Evolutionary conservation across 1,140 invertebrate genomes (phyloP), one percentile per base, ranked within the genome.

Genomic region (Rhyzopertha dominica): DNA sequence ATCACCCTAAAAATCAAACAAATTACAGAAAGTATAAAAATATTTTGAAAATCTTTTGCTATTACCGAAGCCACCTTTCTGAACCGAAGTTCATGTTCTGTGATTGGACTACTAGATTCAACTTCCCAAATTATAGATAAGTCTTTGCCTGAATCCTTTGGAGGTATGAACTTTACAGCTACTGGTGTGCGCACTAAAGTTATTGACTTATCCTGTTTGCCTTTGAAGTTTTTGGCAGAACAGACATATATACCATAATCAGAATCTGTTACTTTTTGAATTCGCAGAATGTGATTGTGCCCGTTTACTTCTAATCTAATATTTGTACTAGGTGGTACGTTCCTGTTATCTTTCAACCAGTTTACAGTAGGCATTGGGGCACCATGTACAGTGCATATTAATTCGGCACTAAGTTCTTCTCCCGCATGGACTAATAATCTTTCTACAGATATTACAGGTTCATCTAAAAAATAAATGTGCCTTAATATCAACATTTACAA

Each of bases 211-310:
- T 49, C 47, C 3, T 17, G 19, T 8, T 39, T 49, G 12, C 54
- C 54, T n/a, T 43, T 17, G 5, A 22, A 13, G 34, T 62, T 62
- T 3, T 19, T 38, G 0, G 58, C 60, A 1, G 51, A 31, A 40
- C 60, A 62, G 19, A 31, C 47, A 26, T 62, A 62, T 14, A 29
- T 29, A 5, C 58, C 58, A 44, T 60, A 58, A 36, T 60, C 58
- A 8, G 25, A 22, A 23, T 57, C 49, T 22, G 26, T 31, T 17
- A 59, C 22, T 40, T 51, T 44, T 41, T 45, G 47, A 12, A 60
- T 44, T 13, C 53, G 36, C 7, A 60, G 28, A 19, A 49, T 36
- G 20, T 56, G 34, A 18, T 44, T 25, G 28, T 44, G 26, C 5
- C 20, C 17, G 3, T 34, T 42, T 17, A 54, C 39, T 38, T 37